Evolutionary conservation across 2,888 invertebrate species (phyloP), one percentile per base, ranked within the genome.

Genomic region (Phrixothrix hirtus): DNA sequence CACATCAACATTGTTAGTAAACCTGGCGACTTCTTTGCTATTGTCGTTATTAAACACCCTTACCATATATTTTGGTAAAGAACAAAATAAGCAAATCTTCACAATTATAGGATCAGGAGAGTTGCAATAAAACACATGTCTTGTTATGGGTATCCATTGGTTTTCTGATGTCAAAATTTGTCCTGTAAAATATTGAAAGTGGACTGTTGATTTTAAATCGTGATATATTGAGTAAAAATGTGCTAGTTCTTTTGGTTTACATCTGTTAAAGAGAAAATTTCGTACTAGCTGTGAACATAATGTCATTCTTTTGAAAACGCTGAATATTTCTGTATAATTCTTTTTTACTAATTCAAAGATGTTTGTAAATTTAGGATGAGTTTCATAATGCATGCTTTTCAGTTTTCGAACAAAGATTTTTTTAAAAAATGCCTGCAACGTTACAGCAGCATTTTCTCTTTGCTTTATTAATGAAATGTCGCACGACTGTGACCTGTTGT

Each of bases 11-110:
- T 64, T 66, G 30, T 70, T 66, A 1, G 64, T 62, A 32, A 61
- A 55, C 35, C 66, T 46, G 16, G 52, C 52, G 4, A 67, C 59
- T 59, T 75, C 74, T 15, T 57, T 25, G 6, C 51, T 37, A 2
- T 62, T 67, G 43, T 74, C 74, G 38, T 75, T 75, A 50, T 75
- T 59, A 44, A 71, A 70, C 1, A 73, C 69, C 30, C 71, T 57
- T 3, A 75, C 55, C 15, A 64, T 55, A 41, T 65, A 70, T 15
- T 59, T 38, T 1, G 49, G 31, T 2, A 72, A 12, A 17, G 65
- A 60, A 35, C 62, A 65, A 53, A 69, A 69, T 17, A 73, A 35
- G 29, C 59, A 57, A 6, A 70, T 64, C 50, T 67, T 67, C 10
- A 74, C 42, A 6, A 36, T 17, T 26, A 59, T 38, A 1, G 50